Base-by-base conservation (phyloP, 2,113 vertebrate species). In the Coturnix japonica region DNA sequence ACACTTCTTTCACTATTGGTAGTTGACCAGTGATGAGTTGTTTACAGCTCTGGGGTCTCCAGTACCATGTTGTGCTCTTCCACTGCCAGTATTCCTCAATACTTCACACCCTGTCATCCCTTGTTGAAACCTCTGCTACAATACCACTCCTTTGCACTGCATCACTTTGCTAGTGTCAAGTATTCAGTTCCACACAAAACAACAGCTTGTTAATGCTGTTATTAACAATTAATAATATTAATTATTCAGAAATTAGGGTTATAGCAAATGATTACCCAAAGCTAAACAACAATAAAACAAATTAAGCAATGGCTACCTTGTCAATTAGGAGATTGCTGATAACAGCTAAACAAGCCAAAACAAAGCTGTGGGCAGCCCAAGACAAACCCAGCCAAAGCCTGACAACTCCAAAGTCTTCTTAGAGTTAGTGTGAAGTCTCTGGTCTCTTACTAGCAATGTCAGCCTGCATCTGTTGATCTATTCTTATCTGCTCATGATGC, bases 361-460 rank as follows among this genome's bases (percentile, higher is more conserved):
- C 3, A 64, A 59, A 85, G 47, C 21, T 82, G 33, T 39, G 30
- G 26, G 15, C 23, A 60, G 30, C 5, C 25, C 63, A 64, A 22
- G 31, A 85, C 25, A 65, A 83, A 80, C 14, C 8, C 21, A 60
- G 28, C 4, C 13, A 49, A 86, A 69, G 28, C 31, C 43, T 76
- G 23, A 35, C 13, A 53, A n/a, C 12, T 22, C 22, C 1, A 0
- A 33, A 44, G 17, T 7, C 15, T 39, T 67, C 1, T 1, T 1
- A 10, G 41, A n/a, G 8, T 43, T 30, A 44, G 4, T 20, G 7
- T 21, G 53, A 33, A 85, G 28, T 33, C 70, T 71, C n/a, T 43
- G 30, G 10, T 49, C 18, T 9, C 8, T 11, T 75, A 33, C 3
- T 23, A 64, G 21, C 13, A 20, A 61, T 22, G 7, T 28, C 19